Percentiles rank a stretch among this genome's conserved stretches.
phyloP scores from a whole-genome alignment of 2,797 vertebrate genomes.

The Sebastes taczanowskii region DNA sequence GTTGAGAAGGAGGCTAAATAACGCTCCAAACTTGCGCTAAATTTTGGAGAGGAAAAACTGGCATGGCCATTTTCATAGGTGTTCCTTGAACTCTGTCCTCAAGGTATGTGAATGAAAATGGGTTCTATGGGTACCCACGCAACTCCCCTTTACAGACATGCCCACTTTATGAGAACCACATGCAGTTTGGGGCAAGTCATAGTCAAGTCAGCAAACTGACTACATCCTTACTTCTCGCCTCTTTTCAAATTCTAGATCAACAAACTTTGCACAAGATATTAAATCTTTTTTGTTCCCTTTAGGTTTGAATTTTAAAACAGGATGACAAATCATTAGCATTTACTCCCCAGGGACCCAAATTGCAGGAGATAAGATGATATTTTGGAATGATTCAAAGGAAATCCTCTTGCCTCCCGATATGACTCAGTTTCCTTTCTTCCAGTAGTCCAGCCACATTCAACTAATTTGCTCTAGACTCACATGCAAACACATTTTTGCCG shows the following conservation, averaged over 20 bases:
- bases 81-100: accelerated
- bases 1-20: too few species aligned
- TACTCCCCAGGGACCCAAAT: constrained; percentile 11
- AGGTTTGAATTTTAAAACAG: constrained; percentile 38
- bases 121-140: too few species aligned
- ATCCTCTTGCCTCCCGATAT: constrained; percentile 35
- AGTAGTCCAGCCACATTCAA: constrained; percentile 19
- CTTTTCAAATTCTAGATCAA: constrained; percentile 6
- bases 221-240: not conserved
- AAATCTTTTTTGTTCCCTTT: constrained; percentile 23
- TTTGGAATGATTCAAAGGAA: constrained; percentile 39
- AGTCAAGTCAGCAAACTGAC: not conserved
- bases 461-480: not conserved
- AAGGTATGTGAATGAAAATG: too few species aligned
- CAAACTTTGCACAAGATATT: constrained; percentile 15
- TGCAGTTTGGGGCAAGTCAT: too few species aligned
- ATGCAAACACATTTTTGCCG: not conserved
- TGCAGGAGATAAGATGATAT: constrained; percentile 35
- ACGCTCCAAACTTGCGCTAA: too few species aligned
- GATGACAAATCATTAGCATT: constrained; percentile 42
- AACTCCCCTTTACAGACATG: too few species aligned
- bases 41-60: too few species aligned
- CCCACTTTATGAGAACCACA: too few species aligned
- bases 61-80: too few species aligned
- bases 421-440: constrained; percentile 38